Evolutionary conservation across 2,797 vertebrate genomes (phyloP), one percentile per base, ranked within the genome.

Genomic region (Diplodus puntazzo): DNA sequence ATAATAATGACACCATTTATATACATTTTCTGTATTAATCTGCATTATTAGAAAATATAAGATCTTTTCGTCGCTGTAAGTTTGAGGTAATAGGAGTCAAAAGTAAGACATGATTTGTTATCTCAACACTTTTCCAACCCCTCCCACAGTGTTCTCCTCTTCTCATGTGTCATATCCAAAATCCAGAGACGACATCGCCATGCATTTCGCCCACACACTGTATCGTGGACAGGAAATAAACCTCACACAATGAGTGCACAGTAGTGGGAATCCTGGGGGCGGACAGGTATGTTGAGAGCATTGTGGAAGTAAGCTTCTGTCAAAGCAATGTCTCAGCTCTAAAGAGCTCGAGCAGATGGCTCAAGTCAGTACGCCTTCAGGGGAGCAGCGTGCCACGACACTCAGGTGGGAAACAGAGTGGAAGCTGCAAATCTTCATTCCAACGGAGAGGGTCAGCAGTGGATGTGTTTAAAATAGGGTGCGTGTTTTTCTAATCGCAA

Each of bases 251-350:
- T 13, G 69, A 83, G 75, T 75, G 84, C 66, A 69, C 1, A 25
- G 42, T 69, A 77, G 90, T 90, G 83, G 81, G 88, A 89, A 90
- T 83, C 75, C 89, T 88, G 92, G 80, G 85, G 91, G 90, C 80
- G 92, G 92, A 89, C 88, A 87, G 84, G 57, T 84, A 73, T 78
- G 80, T 48, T 83, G 74, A 87, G 83, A 69, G 73, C 59, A 79
- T 75, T 80, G 88, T 72, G 80, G 81, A 89, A 91, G 85, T 75
- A 67, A 69, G 65, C 64, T 72, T 80, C 87, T 87, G 91, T 92
- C 71, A 85, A 82, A 88, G 65, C 23, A 42, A 87, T 85, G 87
- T 70, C 52, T 39, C 73, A 80, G 77, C 53, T 45, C 43, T 11
- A 64, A 76, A 84, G 70, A 83, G 74, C 75, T 68, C 0, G 27